Percentiles rank a stretch among this genome's conserved stretches.
Evolutionary conservation across 1,140 invertebrate genomes (phyloP).

Genomic region (Aphis craccivora): DNA sequence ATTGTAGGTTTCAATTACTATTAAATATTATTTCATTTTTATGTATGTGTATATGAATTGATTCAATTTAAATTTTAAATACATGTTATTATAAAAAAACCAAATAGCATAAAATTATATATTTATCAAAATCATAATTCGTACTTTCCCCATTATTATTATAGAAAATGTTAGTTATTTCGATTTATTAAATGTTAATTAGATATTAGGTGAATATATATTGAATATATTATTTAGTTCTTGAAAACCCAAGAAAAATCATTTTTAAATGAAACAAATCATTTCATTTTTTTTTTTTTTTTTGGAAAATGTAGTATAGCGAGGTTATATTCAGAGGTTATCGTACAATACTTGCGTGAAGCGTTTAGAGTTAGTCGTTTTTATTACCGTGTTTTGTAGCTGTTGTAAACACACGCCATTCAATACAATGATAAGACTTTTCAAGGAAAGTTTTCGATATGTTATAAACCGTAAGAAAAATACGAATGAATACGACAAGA

Average conservation of each 20-base stretch:
- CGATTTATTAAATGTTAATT: background rate
- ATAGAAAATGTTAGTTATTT: background rate
- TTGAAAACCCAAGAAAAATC: background rate
- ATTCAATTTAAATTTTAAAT: background rate
- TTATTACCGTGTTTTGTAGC: slow-evolving; percentile 4
- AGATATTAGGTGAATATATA: background rate
- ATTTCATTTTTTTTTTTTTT: background rate
- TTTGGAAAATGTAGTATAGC: background rate
- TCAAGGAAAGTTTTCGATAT: background rate
- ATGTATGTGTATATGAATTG: background rate
- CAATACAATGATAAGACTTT: background rate
- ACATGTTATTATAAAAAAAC: too few species aligned
- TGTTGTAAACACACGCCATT: background rate
- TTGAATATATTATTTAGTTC: background rate
- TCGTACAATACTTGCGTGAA: background rate
- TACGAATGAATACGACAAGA: background rate
- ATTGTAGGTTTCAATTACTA: background rate
- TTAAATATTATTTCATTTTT: background rate
- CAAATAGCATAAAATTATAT: too few species aligned
- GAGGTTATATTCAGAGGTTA: slow-evolving; percentile 18
- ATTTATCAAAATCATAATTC: background rate
- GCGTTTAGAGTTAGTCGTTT: background rate
- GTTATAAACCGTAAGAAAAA: background rate
- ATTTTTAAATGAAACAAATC: background rate
- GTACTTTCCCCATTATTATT: background rate